A percentile compares a stretch with the other conserved stretches of the same genome.
Evolutionary conservation across 2,113 vertebrate genomes (phyloP).

Genomic region (Scytalopus superciliaris): DNA sequence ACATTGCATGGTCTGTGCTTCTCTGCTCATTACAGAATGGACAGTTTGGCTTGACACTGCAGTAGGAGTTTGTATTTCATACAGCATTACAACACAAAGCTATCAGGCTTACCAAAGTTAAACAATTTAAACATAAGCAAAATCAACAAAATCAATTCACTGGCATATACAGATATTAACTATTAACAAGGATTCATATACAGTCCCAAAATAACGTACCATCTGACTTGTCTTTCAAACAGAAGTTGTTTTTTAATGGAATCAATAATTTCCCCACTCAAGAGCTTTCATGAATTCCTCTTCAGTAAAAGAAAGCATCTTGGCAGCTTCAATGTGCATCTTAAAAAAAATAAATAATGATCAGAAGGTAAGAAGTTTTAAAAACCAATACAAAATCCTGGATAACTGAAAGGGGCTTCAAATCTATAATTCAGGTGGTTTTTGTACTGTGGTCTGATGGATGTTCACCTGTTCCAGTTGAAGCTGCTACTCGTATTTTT

Average conservation of each 20-base stretch:
- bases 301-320: slow-evolving; percentile 94
- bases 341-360: slow-evolving; percentile 39
- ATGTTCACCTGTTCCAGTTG: background rate
- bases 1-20: background rate
- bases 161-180: background rate
- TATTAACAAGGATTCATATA: background rate
- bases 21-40: background rate
- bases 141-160: background rate
- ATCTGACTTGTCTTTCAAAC: background rate
- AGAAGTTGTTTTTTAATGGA: background rate
- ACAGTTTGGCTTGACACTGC: background rate
- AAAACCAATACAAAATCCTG: background rate
- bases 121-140: background rate
- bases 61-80: background rate
- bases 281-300: slow-evolving; percentile 95
- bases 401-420: background rate
- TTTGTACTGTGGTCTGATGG: background rate
- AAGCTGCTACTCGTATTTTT: background rate
- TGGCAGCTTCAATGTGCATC: slow-evolving; percentile 97
- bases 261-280: slow-evolving; percentile 84
- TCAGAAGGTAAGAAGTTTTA: background rate
- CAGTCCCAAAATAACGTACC: background rate
- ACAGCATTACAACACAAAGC: background rate
- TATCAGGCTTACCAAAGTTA: background rate
- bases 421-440: fast-evolving